Evolutionary conservation across 1,140 invertebrate species (phyloP).

Genomic region (Drosophila nigromelanica): DNA sequence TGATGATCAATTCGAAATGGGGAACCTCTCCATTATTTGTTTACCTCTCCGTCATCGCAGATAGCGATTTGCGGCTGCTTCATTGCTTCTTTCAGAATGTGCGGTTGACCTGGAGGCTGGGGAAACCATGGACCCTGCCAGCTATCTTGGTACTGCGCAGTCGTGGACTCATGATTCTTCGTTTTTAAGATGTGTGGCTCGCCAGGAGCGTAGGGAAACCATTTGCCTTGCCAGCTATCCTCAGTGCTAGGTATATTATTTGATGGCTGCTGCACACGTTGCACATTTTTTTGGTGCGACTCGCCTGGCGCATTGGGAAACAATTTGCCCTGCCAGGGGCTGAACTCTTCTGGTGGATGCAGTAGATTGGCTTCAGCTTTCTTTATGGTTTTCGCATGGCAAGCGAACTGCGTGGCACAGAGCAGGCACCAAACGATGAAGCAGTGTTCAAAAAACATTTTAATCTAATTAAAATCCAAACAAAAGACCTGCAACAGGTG

Average conservation of each 20-base stretch:
- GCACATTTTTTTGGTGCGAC: constrained; percentile 24
- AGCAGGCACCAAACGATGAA: constrained; percentile 30
- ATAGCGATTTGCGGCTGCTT: constrained; percentile 51
- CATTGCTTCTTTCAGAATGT: neutral
- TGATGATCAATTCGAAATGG: constrained; percentile 16
- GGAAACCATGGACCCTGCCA: constrained; percentile 72
- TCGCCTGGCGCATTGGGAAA: constrained; percentile 46
- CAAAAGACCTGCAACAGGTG: constrained; percentile 47
- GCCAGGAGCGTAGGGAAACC: constrained; percentile 52
- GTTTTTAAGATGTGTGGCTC: constrained; percentile 28
- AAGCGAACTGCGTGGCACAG: neutral
- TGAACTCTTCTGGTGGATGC: constrained; percentile 15
- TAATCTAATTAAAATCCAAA: constrained; percentile 48
- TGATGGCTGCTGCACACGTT: constrained; percentile 32
- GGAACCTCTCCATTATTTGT: constrained; percentile 11
- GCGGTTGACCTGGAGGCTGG: constrained; percentile 42
- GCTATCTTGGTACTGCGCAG: constrained; percentile 13
- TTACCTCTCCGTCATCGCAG: constrained; percentile 90
- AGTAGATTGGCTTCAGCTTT: constrained; percentile 53
- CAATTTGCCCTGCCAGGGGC: constrained; percentile 40
- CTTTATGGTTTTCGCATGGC: constrained; percentile 59
- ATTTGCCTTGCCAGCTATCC: constrained; percentile 53
- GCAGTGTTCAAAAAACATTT: constrained; percentile 32
- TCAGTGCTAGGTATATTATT: neutral
- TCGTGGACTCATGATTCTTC: neutral